Conservation (phyloP, 2,888 invertebrate genomes). For the Dicyrtomina minuta region DNA sequence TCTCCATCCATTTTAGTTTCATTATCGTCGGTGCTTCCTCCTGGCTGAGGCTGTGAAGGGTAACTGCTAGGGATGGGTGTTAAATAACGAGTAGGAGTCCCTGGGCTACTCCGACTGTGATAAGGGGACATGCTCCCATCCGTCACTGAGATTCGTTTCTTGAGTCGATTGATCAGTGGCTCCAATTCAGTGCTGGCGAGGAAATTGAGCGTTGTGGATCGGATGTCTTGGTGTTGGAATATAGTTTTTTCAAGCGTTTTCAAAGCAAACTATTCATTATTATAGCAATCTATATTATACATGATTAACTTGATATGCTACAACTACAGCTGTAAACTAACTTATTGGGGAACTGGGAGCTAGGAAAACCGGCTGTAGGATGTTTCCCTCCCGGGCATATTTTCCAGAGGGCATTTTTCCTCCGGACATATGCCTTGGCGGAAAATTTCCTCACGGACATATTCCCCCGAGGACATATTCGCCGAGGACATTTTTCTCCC, state of each 20-base stretch:
- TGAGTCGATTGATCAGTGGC: conserved; percentile 12
- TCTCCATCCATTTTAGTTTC: no score
- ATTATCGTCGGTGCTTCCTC: no score
- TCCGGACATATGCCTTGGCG: no score
- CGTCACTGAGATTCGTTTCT: background rate
- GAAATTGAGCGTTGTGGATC: conserved; percentile 35
- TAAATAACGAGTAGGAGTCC: conserved; percentile 17
- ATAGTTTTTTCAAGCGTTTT: conserved; percentile 42
- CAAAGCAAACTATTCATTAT: conserved; percentile 38
- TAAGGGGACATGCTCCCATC: conserved; percentile 14
- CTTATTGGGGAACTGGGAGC: background rate
- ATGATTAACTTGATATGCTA: no score
- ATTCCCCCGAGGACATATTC: background rate
- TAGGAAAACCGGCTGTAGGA: no score
- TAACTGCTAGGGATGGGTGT: conserved; percentile 4
- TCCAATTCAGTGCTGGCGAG: conserved; percentile 19
- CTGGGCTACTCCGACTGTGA: conserved; percentile 4
- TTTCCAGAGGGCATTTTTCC: background rate
- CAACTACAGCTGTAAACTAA: no score
- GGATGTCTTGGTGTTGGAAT: conserved; percentile 30
- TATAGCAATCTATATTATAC: background rate
- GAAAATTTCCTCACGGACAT: no score
- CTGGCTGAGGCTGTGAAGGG: conserved; percentile 1
- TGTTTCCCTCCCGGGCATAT: no score
- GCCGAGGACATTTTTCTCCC: no score